Evolutionary conservation across 2,797 vertebrate genomes (phyloP), one percentile per base, ranked within the genome.

Genomic region (Periophthalmus magnuspinnatus): DNA sequence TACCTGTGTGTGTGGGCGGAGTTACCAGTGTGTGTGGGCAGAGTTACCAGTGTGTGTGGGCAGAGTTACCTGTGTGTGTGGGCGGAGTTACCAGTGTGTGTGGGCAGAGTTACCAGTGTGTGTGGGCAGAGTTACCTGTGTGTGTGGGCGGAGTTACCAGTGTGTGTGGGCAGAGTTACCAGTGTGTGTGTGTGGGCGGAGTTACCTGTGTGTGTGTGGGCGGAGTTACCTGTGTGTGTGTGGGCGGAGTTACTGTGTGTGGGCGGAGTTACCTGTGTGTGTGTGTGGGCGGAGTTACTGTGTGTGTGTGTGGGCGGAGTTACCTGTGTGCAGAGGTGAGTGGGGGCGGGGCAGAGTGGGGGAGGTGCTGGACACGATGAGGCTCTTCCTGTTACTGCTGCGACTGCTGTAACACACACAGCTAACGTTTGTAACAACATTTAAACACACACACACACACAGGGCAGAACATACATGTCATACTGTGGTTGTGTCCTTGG

Each of bases 351-450:
- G 97, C 33, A 98, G 93, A 13, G 97, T 98, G 21, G 97, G 97
- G 65, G 97, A 99, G 14, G 97, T 99, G 89, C 94, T 99, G 79
- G 97, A 97, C 89, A 98, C 95, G 6, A 99, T 98, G 90, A 99
- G 93, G 79, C 97, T 99, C 92, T 98, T 99, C 76, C 97, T 94
- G 92, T 99, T 98, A 93, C 95, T 97, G 2, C 95, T 96, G 73
- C 97, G 94, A 90, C 97, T 98, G 90, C 97, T 99, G 93, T 65
- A 91, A 78, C 80, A 82, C 19, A 81, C 34, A 72, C 5, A n/a
- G 74, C 3, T 10, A 9, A 54, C 11, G 50, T 4, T 54, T 9
- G 5, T 50, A 6, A 50, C 17, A 17, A 21, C 16, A 54, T 48
- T 54, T 10, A 54, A 21, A n/a, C 5, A n/a, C 0, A 56, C 2